These are phyloP conservation scores for Diglossa brunneiventris DNA, from an alignment of 2,113 vertebrate species.

Conservation along the genomic window DNA sequence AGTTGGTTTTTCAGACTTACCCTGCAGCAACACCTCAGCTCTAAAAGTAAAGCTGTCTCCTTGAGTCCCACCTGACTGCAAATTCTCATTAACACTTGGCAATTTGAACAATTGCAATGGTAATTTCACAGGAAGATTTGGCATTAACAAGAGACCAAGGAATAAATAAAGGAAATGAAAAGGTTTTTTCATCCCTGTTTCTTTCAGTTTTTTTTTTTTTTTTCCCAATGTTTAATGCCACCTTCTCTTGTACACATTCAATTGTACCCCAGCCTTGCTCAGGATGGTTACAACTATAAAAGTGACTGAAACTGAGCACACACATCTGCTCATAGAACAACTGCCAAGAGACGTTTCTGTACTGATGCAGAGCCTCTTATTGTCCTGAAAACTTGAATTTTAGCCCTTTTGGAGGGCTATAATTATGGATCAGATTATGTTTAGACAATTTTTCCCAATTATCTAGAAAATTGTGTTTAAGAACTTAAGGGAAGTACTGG, in stretches of 20 bases:
- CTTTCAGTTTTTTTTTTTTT: neutral
- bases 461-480: neutral
- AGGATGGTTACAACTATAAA: neutral
- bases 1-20: neutral
- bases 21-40: neutral
- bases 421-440: neutral
- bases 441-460: neutral
- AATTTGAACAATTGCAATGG: neutral
- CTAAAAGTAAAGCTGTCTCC: neutral
- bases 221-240: neutral
- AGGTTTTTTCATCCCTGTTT: neutral
- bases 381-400: neutral
- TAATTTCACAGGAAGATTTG: neutral
- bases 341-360: neutral
- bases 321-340: neutral
- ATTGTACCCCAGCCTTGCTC: neutral
- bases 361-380: neutral
- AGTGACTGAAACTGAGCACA: neutral
- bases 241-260: neutral
- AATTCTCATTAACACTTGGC: neutral
- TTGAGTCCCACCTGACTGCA: neutral
- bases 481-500: neutral
- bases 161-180: neutral
- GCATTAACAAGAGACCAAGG: neutral
- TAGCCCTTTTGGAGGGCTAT: neutral